Percentiles rank a stretch among this genome's conserved stretches.
Evolutionary conservation across 2,113 vertebrate species (phyloP).

Genomic region (Erythrolamprus reginae): DNA sequence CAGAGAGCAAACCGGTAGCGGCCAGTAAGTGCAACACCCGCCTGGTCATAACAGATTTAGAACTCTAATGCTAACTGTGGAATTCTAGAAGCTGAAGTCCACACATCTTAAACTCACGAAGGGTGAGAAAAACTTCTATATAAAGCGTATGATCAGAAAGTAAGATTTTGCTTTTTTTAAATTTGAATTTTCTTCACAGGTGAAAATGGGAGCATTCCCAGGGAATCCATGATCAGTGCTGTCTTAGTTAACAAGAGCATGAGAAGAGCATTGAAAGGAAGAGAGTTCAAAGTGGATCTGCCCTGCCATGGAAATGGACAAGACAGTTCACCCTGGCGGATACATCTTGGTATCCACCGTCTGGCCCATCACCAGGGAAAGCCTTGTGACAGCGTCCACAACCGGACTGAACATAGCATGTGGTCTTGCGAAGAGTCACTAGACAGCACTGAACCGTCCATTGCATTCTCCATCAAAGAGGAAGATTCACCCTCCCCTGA

Average conservation of each 20-base stretch:
- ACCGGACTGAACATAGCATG: fast-evolving
- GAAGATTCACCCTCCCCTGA: conserved; percentile 22
- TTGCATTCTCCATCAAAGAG: not conserved
- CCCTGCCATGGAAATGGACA: not conserved
- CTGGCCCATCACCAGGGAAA: conserved; percentile 19
- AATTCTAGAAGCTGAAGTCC: not conserved
- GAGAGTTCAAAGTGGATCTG: conserved; percentile 46
- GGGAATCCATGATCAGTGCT: conserved; percentile 56
- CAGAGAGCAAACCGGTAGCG: too few relatives aligned
- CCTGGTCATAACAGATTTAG: not conserved
- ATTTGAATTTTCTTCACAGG: conserved; percentile 37
- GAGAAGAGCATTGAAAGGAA: conserved; percentile 49
- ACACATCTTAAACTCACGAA: not conserved
- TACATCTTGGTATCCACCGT: conserved; percentile 71
- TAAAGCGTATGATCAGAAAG: not conserved
- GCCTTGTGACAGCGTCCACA: not conserved
- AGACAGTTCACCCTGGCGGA: conserved; percentile 62
- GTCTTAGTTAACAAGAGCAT: conserved; percentile 64
- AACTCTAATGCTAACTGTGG: not conserved
- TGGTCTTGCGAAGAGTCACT: not conserved
- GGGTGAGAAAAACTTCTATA: not conserved
- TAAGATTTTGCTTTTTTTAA: not conserved
- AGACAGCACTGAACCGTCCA: not conserved
- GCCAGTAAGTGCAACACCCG: too few relatives aligned
- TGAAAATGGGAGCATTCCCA: conserved; percentile 43